Base-by-base conservation (phyloP, 1,140 invertebrate species). In the Leptonema lineaticorne region DNA sequence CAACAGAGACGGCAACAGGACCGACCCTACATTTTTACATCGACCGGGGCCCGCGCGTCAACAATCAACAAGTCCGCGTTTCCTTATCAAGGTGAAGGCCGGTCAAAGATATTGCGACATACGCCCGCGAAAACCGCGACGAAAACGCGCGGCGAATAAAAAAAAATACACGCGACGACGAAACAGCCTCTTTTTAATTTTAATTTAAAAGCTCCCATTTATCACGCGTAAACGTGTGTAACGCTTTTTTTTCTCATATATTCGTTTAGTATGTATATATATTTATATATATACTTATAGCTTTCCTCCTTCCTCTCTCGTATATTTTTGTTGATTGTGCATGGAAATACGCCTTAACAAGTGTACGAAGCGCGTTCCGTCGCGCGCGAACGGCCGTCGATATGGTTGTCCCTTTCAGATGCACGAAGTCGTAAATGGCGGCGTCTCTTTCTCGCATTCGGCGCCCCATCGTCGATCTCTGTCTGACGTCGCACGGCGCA, bases 401-500 rank as follows among this genome's bases (percentile, higher is more conserved):
- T 74, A 72, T 73, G 66, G 73, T 6, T 26, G 58, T 60, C 57
- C 28, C 67, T 20, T 18, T 53, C 37, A 27, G 41, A n/a, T 16
- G 33, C 60, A 20, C 24, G 57, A 14, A 41, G 57, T 68, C 14
- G 58, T 46, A 48, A 41, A 30, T 67, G 22, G 29, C 46, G 11
- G 48, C 50, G 64, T 71, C 68, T 68, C 70, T 66, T 64, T 68
- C 65, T 59, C 62, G 73, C 76, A 56, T 74, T 73, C 74, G 73
- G 75, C 18, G 60, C 69, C 67, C 66, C 63, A 57, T 63, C 63
- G 67, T 73, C 75, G 62, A 73, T 73, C 74, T 74, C 75, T 74
- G 75, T 75, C 77, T 75, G 68, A 69, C 58, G 69, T 58, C 79
- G 75, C 79, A 79, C 78, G 79, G 80, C 81, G 68, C 79, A 79